A percentile compares a stretch with the other conserved stretches of the same genome.
Evolutionary conservation across 2,113 vertebrate species (phyloP).

Genomic region (Isurus oxyrinchus): DNA sequence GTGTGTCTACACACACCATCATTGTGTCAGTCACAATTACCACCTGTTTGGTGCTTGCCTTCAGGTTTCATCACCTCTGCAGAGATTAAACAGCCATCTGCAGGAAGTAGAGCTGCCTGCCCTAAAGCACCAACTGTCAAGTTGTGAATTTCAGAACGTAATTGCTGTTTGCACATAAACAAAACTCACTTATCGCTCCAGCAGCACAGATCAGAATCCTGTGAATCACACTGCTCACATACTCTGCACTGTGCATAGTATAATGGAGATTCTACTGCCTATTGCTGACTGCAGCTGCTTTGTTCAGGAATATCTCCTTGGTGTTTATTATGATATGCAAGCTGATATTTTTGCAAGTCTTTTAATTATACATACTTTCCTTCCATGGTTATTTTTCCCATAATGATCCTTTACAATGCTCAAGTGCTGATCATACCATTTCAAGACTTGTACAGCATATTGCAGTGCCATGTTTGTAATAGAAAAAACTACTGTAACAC

Average conservation of each 20-base stretch:
- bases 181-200: constrained; percentile 2
- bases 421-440: neutral
- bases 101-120: constrained; percentile 54
- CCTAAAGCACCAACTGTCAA: constrained; percentile 56
- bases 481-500: neutral
- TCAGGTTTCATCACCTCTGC: constrained; percentile 61
- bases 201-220: constrained; percentile 43
- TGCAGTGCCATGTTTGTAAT: neutral
- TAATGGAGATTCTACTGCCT: constrained; percentile 31
- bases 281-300: neutral
- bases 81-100: constrained; percentile 57
- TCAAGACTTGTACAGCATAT: neutral
- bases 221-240: constrained; percentile 35
- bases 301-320: neutral
- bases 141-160: constrained; percentile 51
- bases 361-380: neutral
- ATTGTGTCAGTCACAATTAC: constrained; percentile 68
- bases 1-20: constrained; percentile 58
- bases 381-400: neutral
- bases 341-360: neutral
- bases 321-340: neutral
- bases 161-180: constrained; percentile 55
- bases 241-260: constrained; percentile 34
- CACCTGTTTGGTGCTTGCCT: constrained; percentile 60
- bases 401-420: neutral